Conservation (phyloP, 1,140 invertebrate genomes). For the Scaptomyza pallida region DNA sequence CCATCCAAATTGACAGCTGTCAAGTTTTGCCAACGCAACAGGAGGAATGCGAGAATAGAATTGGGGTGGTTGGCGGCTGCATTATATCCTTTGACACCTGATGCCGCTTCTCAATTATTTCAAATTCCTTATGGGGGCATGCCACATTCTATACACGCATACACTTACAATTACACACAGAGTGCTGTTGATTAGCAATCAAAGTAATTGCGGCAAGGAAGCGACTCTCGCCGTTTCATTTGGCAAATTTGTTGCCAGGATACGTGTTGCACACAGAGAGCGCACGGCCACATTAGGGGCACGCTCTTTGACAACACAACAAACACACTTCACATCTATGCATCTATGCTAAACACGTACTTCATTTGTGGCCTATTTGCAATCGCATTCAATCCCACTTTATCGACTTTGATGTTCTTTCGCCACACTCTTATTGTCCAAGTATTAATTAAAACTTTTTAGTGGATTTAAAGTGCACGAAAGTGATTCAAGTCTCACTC, state of each 20-base stretch:
- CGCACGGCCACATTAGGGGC: neutral
- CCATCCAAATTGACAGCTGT: conserved; percentile 27
- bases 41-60: neutral
- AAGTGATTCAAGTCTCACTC: too few species aligned
- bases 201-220: conserved; percentile 56
- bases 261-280: neutral
- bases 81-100: neutral
- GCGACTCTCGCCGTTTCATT: conserved; percentile 34
- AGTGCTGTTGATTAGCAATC: conserved; percentile 51
- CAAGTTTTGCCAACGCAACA: conserved; percentile 12
- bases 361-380: neutral
- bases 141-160: too few species aligned
- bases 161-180: too few species aligned
- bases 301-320: neutral
- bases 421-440: too few species aligned
- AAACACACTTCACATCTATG: conserved; percentile 10
- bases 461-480: too few species aligned
- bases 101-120: neutral
- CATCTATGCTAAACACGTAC: neutral
- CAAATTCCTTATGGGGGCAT: neutral
- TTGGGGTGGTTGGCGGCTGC: too few species aligned
- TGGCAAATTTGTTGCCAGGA: conserved; percentile 51
- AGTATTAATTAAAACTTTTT: too few species aligned
- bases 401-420: too few species aligned
- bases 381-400: too few species aligned